Base-by-base conservation (phyloP, 2,888 invertebrate species). In the Julus scanicus region DNA sequence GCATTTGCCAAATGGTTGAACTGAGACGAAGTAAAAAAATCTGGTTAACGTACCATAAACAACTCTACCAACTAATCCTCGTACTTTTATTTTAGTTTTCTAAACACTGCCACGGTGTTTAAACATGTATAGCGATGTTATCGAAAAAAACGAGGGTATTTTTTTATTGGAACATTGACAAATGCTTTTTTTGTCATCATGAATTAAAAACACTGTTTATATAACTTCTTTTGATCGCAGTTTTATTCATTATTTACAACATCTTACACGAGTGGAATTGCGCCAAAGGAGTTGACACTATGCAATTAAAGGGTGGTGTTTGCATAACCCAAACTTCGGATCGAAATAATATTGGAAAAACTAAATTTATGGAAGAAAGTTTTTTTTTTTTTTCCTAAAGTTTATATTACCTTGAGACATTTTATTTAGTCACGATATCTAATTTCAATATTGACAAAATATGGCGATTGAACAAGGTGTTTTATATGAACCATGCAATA, bases 91-190 rank as follows among this genome's bases (percentile, higher is more conserved):
- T 80, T 5, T n/a, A 80, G 13, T 80, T 80, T 13, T 37, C 8
- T 37, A 80, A 80, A 13, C 8, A 6, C 29, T 29, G 37, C 2
- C 13, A 80, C 37, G 9, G 71, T 44, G 44, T 6, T 44, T 6
- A 44, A 44, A 44, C 44, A 44, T 44, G 9, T 80, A 80, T 80
- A 11, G 15, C 11, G 71, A 11, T 63, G 1, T 49, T 71, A 71
- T 71, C 20, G n/a, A 29, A 29, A 11, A 80, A 80, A 2, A 15
- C 80, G 8, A 9, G 13, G 80, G 2, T 13, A 4, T n/a, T 80
- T 80, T 63, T 15, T 80, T 80, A 80, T 80, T 80, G 80, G 80
- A 80, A 80, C 37, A 15, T 80, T 80, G 80, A 37, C 80, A 80
- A 80, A 80, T 37, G 15, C n/a, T n/a, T 1, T 37, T 37, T 80